phyloP scores from a whole-genome alignment of 2,113 vertebrate species.

The Dicerorhinus sumatrensis region DNA sequence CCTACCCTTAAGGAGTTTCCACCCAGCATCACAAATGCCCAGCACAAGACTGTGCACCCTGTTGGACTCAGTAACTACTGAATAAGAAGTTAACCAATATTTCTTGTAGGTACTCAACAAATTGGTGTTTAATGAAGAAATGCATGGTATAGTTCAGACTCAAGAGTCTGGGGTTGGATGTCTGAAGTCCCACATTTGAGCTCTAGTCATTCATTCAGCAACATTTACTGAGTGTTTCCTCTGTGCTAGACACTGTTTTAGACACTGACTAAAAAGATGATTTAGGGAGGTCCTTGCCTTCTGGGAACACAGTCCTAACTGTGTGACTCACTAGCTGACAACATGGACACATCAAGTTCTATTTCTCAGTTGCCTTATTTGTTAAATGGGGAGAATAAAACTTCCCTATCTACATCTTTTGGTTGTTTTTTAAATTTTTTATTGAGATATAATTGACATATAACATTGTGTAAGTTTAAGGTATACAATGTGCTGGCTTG shows the following conservation, averaged over 20 bases:
- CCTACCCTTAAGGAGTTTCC: not conserved
- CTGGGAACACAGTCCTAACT: not conserved
- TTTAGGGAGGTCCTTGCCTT: not conserved
- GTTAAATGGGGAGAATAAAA: not conserved
- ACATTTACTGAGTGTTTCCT: not conserved
- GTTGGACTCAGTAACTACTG: not conserved
- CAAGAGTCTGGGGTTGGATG: not conserved
- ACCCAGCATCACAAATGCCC: not conserved
- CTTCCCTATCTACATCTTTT: not conserved
- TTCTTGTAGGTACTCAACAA: not conserved
- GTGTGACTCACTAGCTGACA: not conserved
- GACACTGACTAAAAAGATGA: not conserved
- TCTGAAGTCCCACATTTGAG: not conserved
- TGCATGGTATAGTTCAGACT: not conserved
- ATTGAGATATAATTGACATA: not conserved
- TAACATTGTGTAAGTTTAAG: not conserved
- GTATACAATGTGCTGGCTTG: not conserved
- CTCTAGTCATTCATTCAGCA: not conserved
- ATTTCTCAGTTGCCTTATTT: not conserved
- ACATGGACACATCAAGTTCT: not conserved
- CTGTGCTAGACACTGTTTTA: not conserved
- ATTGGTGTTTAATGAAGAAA: not conserved
- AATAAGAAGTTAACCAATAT: not conserved
- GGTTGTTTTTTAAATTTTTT: not conserved
- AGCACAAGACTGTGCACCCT: not conserved